Evolutionary conservation across 2,113 vertebrate genomes (phyloP), one percentile per base, ranked within the genome.

Genomic region (Meriones unguiculatus): DNA sequence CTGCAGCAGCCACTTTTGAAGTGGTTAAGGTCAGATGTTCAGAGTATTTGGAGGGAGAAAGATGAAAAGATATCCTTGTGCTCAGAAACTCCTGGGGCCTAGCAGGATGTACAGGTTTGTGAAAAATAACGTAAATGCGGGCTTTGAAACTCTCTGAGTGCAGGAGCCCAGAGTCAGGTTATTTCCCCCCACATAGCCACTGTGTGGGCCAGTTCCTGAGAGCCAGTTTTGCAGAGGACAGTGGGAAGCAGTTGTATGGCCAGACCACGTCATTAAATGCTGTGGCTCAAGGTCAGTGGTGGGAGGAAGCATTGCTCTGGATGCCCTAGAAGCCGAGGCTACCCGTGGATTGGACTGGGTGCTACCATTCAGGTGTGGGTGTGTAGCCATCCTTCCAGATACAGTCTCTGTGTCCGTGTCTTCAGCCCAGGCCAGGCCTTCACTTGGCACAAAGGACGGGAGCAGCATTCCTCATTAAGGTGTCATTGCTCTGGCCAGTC

Each of bases 351-450:
- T 64, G 41, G 25, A 1, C 38, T 24, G 0, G 2, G 9, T 35
- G 11, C 82, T 1, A 57, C 20, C 46, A 7, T 25, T 52, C 35
- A 3, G 54, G 75, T 35, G 2, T 32, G 11, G 22, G 10, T 1
- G 24, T 41, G 2, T 67, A 6, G 8, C 18, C 4, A 35, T 59
- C 28, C 0, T 62, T 4, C 0, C 3, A 15, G 20, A 7, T 1
- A 0, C 0, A 0, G 64, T 24, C 22, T 24, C 22, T 9, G 10
- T 14, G 25, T 22, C 73, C 3, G 2, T 64, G 1, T 24, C 30
- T 0, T 0, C 35, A 4, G 0, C 30, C 50, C n/a, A 15, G 73
- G 11, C 67, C 0, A 13, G 75, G 46, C 1, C 0, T 0, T 50
- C 13, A 3, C n/a, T 5, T 7, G 59, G 62, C 28, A 32, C 1